A percentile compares a stretch with the other conserved stretches of the same genome.
phyloP scores from a whole-genome alignment of 2,888 invertebrate species.

The Catotricha subobsoleta region DNA sequence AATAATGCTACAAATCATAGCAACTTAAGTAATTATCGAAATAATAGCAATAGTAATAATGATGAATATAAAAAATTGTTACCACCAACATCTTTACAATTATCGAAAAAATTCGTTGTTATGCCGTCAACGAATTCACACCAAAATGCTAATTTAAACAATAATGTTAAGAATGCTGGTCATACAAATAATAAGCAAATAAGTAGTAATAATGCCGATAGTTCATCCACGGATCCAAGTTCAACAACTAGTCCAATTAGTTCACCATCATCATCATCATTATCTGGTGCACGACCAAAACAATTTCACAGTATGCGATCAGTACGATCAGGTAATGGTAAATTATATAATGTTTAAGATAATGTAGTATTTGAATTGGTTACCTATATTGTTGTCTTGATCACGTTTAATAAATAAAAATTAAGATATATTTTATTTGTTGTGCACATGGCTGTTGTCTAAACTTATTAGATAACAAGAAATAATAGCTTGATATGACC shows the following conservation, averaged over 20 bases:
- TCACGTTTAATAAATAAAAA: too few relatives aligned
- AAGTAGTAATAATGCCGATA: not conserved
- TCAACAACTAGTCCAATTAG: conserved; percentile 4
- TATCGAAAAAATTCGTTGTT: too few relatives aligned
- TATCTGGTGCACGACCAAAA: conserved; percentile 9
- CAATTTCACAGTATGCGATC: conserved; percentile 25
- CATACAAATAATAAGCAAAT: not conserved
- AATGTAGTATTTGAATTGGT: too few relatives aligned
- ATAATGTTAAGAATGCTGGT: too few relatives aligned
- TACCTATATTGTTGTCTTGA: too few relatives aligned
- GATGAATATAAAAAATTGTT: not conserved
- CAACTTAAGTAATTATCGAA: not conserved
- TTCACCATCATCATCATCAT: conserved; percentile 9
- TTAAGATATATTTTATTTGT: too few relatives aligned
- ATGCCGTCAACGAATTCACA: not conserved
- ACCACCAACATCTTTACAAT: not conserved
- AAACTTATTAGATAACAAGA: too few relatives aligned
- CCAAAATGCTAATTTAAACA: not conserved
- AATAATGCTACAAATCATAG: not conserved
- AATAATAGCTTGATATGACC: too few relatives aligned
- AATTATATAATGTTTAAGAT: too few relatives aligned
- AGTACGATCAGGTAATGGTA: conserved; percentile 27
- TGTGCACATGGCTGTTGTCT: too few relatives aligned
- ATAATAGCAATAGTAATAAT: not conserved
- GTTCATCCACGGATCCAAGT: conserved; percentile 2